A percentile compares a stretch with the other conserved stretches of the same genome.
Conservation (phyloP, 2,888 invertebrate genomes). For the Dioctria rufipes region DNA sequence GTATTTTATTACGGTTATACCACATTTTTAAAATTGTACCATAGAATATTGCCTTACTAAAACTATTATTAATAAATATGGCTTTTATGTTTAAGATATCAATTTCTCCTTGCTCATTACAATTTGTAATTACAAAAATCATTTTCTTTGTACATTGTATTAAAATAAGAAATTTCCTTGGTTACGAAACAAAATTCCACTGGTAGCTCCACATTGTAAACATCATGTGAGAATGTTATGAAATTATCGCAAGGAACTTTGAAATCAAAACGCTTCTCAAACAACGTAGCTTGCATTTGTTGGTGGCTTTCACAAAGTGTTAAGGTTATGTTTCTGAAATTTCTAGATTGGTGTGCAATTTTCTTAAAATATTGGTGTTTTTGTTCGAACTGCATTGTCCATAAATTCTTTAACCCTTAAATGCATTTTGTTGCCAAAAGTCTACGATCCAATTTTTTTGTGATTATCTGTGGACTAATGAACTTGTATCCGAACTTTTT, state of each 20-base stretch:
- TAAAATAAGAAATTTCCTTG: constrained; percentile 14
- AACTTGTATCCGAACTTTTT: too few relatives aligned
- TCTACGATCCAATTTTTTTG: too few relatives aligned
- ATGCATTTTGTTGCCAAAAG: too few relatives aligned
- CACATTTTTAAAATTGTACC: constrained; percentile 15
- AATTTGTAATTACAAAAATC: background rate
- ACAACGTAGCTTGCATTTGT: constrained; percentile 26
- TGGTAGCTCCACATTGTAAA: constrained; percentile 35
- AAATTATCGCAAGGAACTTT: constrained; percentile 33
- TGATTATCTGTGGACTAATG: too few relatives aligned
- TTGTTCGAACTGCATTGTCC: constrained; percentile 61
- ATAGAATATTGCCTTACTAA: constrained; percentile 18
- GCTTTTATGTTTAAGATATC: background rate
- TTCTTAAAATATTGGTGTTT: constrained; percentile 62
- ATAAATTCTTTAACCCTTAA: constrained; percentile 54
- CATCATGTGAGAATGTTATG: background rate
- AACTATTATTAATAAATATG: constrained; percentile 20
- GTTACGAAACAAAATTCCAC: constrained; percentile 24
- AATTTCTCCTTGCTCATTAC: background rate
- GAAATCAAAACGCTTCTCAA: constrained; percentile 3
- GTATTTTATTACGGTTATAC: constrained; percentile 2
- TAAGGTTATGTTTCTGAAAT: constrained; percentile 58
- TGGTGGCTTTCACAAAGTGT: constrained; percentile 27
- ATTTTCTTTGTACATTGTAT: constrained; percentile 26
- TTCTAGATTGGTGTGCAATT: constrained; percentile 55